Base-by-base conservation (phyloP, 2,797 vertebrate genomes). In the Eulemur coronatus region DNA sequence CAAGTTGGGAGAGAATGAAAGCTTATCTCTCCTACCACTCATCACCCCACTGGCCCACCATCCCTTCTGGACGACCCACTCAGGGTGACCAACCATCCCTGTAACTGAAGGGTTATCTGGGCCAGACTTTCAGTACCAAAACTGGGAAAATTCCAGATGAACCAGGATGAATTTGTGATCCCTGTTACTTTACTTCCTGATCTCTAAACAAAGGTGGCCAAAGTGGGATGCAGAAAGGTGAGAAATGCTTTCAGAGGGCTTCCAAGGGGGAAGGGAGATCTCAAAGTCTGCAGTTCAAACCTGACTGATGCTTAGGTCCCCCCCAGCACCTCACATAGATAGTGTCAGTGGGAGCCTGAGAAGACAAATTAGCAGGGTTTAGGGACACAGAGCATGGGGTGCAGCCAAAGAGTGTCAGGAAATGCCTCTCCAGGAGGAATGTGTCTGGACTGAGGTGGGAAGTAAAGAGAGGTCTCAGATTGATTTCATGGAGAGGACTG, bases 1-100 rank as follows among this genome's bases (percentile, higher is more conserved):
- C 17, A 93, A 89, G 38, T 80, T 33, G 33, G 59, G 52, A 91
- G 13, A 88, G 15, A 92, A 86, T 97, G 33, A 96, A 92, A 84
- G 14, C 4, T 57, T 30, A 33, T 22, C 41, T 26, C 10, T 86
- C 41, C 5, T 33, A 91, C 18, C 33, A 67, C 24, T 85, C 52
- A 73, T 33, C 46, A 82, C 28, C 22, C 1, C 55, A 28, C 4
- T 79, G 35, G 14, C 38, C 26, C 48, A 50, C 26, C 20, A n/a
- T 41, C 5, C 28, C 59, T 87, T 17, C 4, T 86, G 14, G 30
- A 30, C 17, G 17, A 48, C 33, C 81, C n/a, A 75, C 33, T 72
- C 15, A 76, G 24, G 24, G 17, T 63, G 14, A 81, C 33, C 30
- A 46, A 28, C 9, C 26, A 38, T 24, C 9, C 35, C 65, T 95